These are phyloP conservation scores for Lethenteron reissneri DNA, from an alignment of 2,113 vertebrate genomes.

Conservation along the genomic window DNA sequence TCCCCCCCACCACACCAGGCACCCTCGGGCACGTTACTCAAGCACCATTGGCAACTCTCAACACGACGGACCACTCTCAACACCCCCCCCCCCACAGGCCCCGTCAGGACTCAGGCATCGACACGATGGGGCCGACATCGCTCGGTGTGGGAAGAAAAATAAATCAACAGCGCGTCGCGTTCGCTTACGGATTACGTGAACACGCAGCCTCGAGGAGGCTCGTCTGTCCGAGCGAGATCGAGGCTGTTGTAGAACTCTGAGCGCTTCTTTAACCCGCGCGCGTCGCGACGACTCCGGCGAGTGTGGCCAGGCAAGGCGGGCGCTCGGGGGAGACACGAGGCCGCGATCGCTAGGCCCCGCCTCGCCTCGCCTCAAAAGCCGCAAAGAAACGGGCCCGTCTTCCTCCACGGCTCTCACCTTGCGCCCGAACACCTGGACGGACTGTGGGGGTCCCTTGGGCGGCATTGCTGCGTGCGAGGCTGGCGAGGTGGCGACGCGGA, in stretches of 20 bases:
- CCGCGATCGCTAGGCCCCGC: fast-evolving
- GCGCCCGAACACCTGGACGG: constrained; percentile 85
- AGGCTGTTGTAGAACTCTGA: not conserved
- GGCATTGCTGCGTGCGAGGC: constrained; percentile 48
- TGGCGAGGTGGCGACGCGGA: not conserved
- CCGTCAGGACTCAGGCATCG: not conserved
- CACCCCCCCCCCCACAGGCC: not conserved
- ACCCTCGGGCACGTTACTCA: not conserved
- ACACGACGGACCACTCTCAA: too few species aligned
- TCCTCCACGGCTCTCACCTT: constrained; percentile 40
- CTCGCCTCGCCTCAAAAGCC: not conserved
- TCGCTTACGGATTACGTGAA: not conserved
- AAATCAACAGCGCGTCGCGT: not conserved
- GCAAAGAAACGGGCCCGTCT: not conserved
- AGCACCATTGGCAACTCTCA: not conserved
- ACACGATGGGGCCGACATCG: not conserved
- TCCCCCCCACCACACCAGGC: not conserved
- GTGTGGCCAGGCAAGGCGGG: constrained; percentile 7
- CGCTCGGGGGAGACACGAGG: fast-evolving
- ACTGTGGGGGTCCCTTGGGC: constrained; percentile 76
- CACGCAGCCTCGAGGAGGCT: not conserved
- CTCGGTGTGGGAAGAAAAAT: not conserved
- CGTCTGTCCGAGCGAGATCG: not conserved
- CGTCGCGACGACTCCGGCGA: fast-evolving
- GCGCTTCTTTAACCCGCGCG: not conserved